Evolutionary conservation across 2,797 vertebrate genomes (phyloP).

Genomic region (Muscicapa comitata): DNA sequence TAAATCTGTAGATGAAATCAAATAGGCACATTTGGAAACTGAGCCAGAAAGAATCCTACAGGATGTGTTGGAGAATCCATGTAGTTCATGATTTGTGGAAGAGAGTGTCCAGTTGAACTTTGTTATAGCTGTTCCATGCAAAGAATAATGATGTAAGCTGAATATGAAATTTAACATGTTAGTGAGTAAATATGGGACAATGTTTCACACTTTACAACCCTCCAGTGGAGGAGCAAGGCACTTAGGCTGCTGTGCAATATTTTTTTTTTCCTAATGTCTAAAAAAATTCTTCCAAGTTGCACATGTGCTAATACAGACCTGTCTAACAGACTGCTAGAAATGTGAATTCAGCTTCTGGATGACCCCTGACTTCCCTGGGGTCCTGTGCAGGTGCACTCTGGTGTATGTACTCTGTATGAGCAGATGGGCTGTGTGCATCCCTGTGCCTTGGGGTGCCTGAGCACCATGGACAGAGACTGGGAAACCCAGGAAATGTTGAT

Average conservation of each 20-base stretch:
- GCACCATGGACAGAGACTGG: slow-evolving; percentile 49
- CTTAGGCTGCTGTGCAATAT: neutral
- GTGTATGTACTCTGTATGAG: neutral
- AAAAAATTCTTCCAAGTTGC: neutral
- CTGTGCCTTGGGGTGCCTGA: neutral
- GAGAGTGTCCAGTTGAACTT: neutral
- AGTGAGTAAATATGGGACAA: neutral
- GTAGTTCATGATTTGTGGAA: neutral
- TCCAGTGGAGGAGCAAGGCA: neutral
- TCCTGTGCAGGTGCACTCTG: neutral
- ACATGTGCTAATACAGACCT: neutral
- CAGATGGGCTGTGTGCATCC: rapidly evolving
- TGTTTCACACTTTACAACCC: neutral
- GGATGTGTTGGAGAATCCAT: neutral
- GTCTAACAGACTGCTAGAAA: neutral
- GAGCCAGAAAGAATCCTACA: neutral
- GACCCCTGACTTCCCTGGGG: neutral
- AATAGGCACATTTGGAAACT: neutral
- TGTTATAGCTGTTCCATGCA: neutral
- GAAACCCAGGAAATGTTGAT: neutral
- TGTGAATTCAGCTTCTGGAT: neutral
- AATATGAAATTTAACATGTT: neutral
- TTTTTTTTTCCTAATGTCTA: neutral
- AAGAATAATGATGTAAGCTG: slow-evolving; percentile 11
- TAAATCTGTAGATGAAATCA: neutral